Percentiles rank a stretch among this genome's conserved stretches.
These are phyloP conservation scores for Archegozetes longisetosus DNA, from an alignment of 1,140 invertebrate genomes.

Conservation along the genomic window DNA sequence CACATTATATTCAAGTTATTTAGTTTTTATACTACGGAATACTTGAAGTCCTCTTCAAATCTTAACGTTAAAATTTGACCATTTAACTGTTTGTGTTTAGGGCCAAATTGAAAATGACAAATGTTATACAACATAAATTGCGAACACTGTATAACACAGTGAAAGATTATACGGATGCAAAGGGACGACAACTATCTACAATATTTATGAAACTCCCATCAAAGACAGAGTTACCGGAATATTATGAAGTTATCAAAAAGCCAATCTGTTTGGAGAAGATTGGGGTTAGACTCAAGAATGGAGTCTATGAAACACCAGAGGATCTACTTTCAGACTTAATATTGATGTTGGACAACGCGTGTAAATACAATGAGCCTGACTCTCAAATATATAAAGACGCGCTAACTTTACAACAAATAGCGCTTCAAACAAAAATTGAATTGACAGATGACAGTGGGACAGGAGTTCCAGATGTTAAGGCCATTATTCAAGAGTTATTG, in stretches of 20 bases:
- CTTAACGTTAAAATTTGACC: background rate
- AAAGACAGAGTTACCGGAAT: conserved; percentile 87
- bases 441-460: conserved; percentile 64
- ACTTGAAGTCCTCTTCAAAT: background rate
- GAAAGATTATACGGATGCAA: conserved; percentile 48
- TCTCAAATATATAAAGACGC: conserved; percentile 98
- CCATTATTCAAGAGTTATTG: conserved; percentile 76
- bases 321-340: conserved; percentile 83
- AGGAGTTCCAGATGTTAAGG: conserved; percentile 66
- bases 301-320: conserved; percentile 63
- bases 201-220: conserved; percentile 49
- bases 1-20: background rate
- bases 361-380: conserved; percentile 98
- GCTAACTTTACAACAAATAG: conserved; percentile 72
- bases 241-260: conserved; percentile 93
- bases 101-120: background rate
- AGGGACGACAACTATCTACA: conserved; percentile 33
- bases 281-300: conserved; percentile 61
- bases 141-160: conserved; percentile 76
- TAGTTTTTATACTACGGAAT: background rate
- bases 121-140: conserved; percentile 44
- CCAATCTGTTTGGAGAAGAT: conserved; percentile 96
- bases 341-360: conserved; percentile 97
- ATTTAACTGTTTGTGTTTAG: background rate
- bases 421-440: conserved; percentile 77